phyloP scores from a whole-genome alignment of 2,888 invertebrate species.

The Drosophila paranaensis region DNA sequence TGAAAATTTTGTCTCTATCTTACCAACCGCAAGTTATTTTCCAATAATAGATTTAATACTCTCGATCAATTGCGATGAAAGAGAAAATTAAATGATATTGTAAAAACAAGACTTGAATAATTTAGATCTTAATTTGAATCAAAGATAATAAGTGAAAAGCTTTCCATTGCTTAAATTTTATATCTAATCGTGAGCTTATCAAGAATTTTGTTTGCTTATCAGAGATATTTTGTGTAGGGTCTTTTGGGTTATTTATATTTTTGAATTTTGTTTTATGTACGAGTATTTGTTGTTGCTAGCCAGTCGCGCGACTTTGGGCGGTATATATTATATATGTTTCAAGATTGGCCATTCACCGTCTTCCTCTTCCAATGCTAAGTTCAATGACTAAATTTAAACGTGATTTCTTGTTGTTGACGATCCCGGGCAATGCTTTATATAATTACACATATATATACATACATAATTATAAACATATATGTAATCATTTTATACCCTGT shows the following conservation, averaged over 20 bases:
- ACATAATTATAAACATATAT: background rate
- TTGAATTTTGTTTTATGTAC: conserved; percentile 8
- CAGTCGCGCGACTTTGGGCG: conserved; percentile 21
- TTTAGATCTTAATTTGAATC: background rate
- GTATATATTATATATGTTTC: conserved; percentile 4
- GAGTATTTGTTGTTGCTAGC: conserved; percentile 38
- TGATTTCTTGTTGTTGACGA: conserved; percentile 39
- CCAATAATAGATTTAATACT: background rate
- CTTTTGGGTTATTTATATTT: conserved; percentile 17
- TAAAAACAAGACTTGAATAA: background rate
- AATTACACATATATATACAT: background rate
- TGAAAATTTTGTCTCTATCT: background rate
- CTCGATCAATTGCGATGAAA: background rate
- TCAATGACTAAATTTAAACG: conserved; percentile 71
- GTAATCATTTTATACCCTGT: background rate
- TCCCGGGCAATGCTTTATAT: conserved; percentile 12
- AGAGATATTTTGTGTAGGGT: conserved; percentile 18
- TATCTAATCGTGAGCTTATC: conserved; percentile 37
- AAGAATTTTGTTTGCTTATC: conserved; percentile 13
- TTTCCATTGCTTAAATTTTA: conserved; percentile 22
- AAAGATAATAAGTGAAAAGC: conserved; percentile 1
- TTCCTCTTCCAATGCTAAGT: conserved; percentile 56
- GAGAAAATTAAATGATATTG: background rate
- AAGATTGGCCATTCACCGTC: conserved; percentile 9
- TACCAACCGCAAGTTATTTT: background rate